Evolutionary conservation across 2,797 vertebrate species (phyloP), one percentile per base, ranked within the genome.

Genomic region (Tapirus indicus): DNA sequence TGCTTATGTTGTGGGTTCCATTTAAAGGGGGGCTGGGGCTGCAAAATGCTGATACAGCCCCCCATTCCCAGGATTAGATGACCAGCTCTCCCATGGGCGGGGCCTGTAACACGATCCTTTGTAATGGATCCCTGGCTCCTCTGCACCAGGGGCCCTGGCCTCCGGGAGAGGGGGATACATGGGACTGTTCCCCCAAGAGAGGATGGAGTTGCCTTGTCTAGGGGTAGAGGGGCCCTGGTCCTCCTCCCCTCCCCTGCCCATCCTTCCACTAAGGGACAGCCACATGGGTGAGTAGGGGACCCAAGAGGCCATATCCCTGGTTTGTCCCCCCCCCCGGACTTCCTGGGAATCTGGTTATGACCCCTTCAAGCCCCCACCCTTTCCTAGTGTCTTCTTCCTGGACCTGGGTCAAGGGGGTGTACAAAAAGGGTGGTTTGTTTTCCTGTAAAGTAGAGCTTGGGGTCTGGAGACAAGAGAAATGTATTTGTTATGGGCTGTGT

Each of bases 1-100:
- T 92, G 95, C 97, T 98, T 97, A 64, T 95, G 95, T 95, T 85
- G 94, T 97, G 88, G 88, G 71, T 97, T 98, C 97, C 77, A 83
- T 97, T 97, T 98, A 91, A 97, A 97, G 93, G 78, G 94, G 96
- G 93, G 49, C 80, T 94, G 83, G 94, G 79, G 27, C 88, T 94
- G 52, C 38, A 77, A 56, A 97, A 75, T 93, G 97, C 97, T 93
- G 94, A 96, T 95, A 78, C 94, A 98, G 90, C n/a, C 83, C 71
- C 60, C 84, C n/a, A 47, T 66, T 83, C 41, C 72, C 71, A 72
- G 66, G 94, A 88, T 97, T 95, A 79, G 94, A 47, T 98, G 86
- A 89, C 97, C 85, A 90, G 47, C 82, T 94, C 68, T 95, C 94
- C 86, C 29, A 16, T 90, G 74, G 80, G 97, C 23, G 47, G 97